phyloP scores from a whole-genome alignment of 1,140 invertebrate species.

The Carcinoscorpius rotundicauda region DNA sequence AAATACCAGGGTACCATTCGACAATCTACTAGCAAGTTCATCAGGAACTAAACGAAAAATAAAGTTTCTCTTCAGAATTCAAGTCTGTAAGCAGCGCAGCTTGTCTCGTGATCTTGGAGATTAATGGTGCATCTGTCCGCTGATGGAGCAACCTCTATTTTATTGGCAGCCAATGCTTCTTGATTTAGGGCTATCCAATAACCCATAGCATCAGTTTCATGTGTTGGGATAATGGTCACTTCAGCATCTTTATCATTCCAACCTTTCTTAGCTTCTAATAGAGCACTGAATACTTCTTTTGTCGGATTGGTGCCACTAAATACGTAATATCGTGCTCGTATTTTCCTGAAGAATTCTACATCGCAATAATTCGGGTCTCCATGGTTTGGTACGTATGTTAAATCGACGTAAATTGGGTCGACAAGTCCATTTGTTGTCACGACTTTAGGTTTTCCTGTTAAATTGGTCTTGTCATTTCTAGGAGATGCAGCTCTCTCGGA shows the following conservation, averaged over 20 bases:
- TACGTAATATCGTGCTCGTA: constrained; percentile 89
- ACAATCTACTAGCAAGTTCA: too few relatives aligned
- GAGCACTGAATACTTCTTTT: constrained; percentile 80
- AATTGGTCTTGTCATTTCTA: not conserved
- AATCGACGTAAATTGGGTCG: constrained; percentile 76
- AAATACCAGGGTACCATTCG: too few relatives aligned
- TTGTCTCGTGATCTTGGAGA: constrained; percentile 92
- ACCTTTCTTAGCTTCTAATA: constrained; percentile 89
- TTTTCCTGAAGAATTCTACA: constrained; percentile 87
- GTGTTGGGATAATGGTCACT: constrained; percentile 94
- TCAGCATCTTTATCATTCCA: constrained; percentile 93
- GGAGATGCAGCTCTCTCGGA: not conserved
- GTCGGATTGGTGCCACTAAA: constrained; percentile 90
- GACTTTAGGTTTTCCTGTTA: not conserved
- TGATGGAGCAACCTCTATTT: constrained; percentile 89
- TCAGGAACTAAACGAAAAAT: too few relatives aligned
- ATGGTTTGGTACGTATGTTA: constrained; percentile 93
- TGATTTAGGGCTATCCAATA: constrained; percentile 95
- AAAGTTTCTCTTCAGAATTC: constrained; percentile 63
- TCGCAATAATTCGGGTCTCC: constrained; percentile 86
- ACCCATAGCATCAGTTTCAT: constrained; percentile 87
- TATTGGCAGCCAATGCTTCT: constrained; percentile 73
- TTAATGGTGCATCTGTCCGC: constrained; percentile 94
- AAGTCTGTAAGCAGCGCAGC: constrained; percentile 88
- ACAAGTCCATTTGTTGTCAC: not conserved